A percentile compares a stretch with the other conserved stretches of the same genome.
Conservation (phyloP, 2,797 vertebrate species). For the Melopsittacus undulatus region DNA sequence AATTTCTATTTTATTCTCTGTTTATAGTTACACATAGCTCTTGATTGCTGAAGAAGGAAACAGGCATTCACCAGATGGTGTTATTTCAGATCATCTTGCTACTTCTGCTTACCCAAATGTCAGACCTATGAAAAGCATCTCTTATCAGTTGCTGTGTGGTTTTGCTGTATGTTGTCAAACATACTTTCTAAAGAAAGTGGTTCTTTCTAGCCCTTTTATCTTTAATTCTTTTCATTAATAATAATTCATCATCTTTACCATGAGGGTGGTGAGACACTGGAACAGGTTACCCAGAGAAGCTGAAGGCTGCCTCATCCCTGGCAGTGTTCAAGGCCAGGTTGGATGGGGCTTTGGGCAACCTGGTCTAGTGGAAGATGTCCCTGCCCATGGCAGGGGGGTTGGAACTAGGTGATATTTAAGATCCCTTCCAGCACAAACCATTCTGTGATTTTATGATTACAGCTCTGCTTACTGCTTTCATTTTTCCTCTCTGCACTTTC, state of each 20-base stretch:
- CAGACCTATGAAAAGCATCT: not conserved
- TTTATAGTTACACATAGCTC: conserved; percentile 30
- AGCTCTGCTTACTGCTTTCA: not conserved
- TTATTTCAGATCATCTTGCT: conserved; percentile 31
- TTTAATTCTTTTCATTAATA: not conserved
- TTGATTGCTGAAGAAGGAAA: not conserved
- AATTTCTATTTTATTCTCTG: conserved; percentile 34
- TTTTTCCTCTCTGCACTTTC: not conserved
- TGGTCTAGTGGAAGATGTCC: not conserved
- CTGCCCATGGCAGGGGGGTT: not conserved
- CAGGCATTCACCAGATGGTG: conserved; percentile 33
- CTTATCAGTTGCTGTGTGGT: not conserved
- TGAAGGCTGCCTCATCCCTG: not conserved
- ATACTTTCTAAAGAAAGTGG: not conserved
- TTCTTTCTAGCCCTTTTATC: not conserved
- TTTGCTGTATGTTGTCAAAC: conserved; percentile 41
- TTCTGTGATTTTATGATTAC: not conserved
- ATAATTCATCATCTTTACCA: not conserved
- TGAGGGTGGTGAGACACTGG: not conserved
- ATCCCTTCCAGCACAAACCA: not conserved
- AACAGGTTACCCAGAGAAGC: not conserved
- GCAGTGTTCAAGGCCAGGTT: not conserved
- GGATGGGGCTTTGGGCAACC: not conserved
- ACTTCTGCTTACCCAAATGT: conserved; percentile 31
- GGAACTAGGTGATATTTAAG: not conserved